These are phyloP conservation scores for Okamejei kenojei DNA, from an alignment of 2,797 vertebrate genomes.

Conservation along the genomic window DNA sequence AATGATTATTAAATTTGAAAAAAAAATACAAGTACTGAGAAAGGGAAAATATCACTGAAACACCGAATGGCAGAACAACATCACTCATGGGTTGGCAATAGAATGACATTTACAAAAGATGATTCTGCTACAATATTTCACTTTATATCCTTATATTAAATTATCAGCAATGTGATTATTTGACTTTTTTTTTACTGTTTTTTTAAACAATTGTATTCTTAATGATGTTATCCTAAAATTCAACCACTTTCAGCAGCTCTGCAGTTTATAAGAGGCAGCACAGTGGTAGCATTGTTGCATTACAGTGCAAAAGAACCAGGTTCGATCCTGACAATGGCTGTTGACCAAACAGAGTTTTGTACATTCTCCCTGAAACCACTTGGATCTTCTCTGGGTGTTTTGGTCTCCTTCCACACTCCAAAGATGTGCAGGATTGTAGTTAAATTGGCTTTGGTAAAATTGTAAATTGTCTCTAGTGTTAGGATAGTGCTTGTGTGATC, in stretches of 20 bases:
- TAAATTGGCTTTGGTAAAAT: too few species aligned
- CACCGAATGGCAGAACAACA: neutral
- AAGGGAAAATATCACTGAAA: neutral
- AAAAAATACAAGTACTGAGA: neutral
- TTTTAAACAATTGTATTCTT: neutral
- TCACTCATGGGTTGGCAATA: neutral
- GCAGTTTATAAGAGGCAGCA: too few species aligned
- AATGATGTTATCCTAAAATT: neutral
- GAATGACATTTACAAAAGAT: neutral
- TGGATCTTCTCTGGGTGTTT: too few species aligned
- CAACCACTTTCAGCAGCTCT: neutral
- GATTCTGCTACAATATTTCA: neutral
- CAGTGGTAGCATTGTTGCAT: too few species aligned
- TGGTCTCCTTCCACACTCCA: too few species aligned
- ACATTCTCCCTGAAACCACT: too few species aligned
- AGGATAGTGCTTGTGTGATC: too few species aligned
- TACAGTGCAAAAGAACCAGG: too few species aligned
- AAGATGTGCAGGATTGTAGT: too few species aligned
- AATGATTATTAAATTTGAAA: neutral
- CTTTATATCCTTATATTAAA: neutral
- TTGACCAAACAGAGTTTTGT: too few species aligned
- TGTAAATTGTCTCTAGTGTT: too few species aligned
- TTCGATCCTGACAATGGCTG: too few species aligned
- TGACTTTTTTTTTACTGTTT: neutral
- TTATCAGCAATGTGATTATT: neutral